A percentile compares a stretch with the other conserved stretches of the same genome.
Evolutionary conservation across 2,888 invertebrate genomes (phyloP).

Genomic region (Sisyra nigra): DNA sequence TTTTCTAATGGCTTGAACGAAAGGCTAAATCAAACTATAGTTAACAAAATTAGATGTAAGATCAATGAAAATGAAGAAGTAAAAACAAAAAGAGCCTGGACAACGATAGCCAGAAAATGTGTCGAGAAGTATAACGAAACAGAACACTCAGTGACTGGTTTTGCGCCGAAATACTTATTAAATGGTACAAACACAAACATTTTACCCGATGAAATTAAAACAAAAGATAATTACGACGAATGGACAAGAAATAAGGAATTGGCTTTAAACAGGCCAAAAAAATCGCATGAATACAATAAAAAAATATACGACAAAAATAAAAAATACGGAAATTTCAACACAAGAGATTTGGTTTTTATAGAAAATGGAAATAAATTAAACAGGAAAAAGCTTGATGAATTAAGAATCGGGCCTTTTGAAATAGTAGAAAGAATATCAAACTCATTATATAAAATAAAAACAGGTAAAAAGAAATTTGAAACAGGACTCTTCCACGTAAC

Average conservation of each 20-base stretch:
- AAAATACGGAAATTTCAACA: slow-evolving; percentile 12
- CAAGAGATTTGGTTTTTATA: slow-evolving; percentile 14
- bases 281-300: slow-evolving; percentile 13
- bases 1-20: too few relatives aligned
- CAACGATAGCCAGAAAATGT: slow-evolving; percentile 13
- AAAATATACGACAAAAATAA: slow-evolving; percentile 12
- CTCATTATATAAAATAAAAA: too few relatives aligned
- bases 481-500: too few relatives aligned
- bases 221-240: slow-evolving; percentile 6
- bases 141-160: slow-evolving; percentile 15
- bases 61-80: slow-evolving; percentile 6
- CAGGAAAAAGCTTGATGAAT: too few relatives aligned
- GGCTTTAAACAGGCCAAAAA: slow-evolving; percentile 12
- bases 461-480: too few relatives aligned
- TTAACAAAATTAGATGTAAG: slow-evolving; percentile 10
- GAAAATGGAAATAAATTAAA: too few relatives aligned
- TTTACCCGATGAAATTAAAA: slow-evolving; percentile 12
- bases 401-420: too few relatives aligned
- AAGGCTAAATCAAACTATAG: too few relatives aligned
- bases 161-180: slow-evolving; percentile 13
- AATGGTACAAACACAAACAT: slow-evolving; percentile 12
- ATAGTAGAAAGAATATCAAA: too few relatives aligned
- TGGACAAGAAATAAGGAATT: slow-evolving; percentile 10
- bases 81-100: slow-evolving; percentile 11
- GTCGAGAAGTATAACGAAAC: slow-evolving; percentile 17